Conservation (phyloP, 2,797 vertebrate genomes). For the Cichlasoma orientale region DNA sequence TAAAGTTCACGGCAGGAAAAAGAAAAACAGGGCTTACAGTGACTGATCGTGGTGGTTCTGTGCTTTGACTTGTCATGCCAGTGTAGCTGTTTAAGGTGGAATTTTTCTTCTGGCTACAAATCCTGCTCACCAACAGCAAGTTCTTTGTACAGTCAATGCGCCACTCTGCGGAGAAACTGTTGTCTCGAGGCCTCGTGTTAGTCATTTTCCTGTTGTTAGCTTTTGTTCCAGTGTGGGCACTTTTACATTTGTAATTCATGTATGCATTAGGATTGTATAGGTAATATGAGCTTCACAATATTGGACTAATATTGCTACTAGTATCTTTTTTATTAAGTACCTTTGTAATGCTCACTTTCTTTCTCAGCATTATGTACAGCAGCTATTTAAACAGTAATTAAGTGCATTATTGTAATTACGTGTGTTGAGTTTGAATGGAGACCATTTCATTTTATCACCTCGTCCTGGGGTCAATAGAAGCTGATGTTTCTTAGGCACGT, state of each 20-base stretch:
- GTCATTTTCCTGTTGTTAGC: constrained; percentile 54
- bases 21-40: neutral
- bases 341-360: constrained; percentile 71
- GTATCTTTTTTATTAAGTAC: constrained; percentile 73
- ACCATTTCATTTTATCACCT: constrained; percentile 39
- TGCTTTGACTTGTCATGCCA: neutral
- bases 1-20: constrained; percentile 7
- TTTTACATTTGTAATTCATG: constrained; percentile 67
- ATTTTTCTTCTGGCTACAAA: neutral
- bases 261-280: constrained; percentile 78
- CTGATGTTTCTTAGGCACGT: constrained; percentile 50
- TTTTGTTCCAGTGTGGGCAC: constrained; percentile 66
- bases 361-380: constrained; percentile 78
- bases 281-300: constrained; percentile 67
- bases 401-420: constrained; percentile 79
- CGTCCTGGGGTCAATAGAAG: constrained; percentile 33
- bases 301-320: constrained; percentile 70
- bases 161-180: constrained; percentile 65
- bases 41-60: neutral
- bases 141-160: constrained; percentile 54
- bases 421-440: constrained; percentile 66
- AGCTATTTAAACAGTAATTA: constrained; percentile 70
- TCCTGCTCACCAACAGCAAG: constrained; percentile 31
- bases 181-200: constrained; percentile 67
- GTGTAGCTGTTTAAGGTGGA: constrained; percentile 28